Conservation (phyloP, 2,888 invertebrate species). For the Danaus chrysippus region DNA sequence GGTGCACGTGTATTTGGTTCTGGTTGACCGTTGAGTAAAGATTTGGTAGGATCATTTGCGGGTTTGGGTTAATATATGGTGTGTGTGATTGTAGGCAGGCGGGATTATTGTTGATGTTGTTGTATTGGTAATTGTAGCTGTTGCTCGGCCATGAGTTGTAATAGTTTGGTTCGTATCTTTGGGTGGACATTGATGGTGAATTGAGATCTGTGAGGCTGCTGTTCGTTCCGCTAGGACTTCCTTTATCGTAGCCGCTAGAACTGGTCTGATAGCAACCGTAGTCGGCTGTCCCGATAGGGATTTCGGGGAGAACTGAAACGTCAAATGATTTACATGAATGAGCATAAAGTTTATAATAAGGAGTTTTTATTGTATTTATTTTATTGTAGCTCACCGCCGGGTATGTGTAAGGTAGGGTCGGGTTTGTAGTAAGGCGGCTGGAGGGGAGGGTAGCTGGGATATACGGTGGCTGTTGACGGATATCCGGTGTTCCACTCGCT, state of each 20-base stretch:
- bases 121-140: constrained; percentile 85
- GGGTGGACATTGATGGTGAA: constrained; percentile 51
- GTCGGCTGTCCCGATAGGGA: constrained; percentile 67
- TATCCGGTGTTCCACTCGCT: constrained; percentile 82
- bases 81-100: constrained; percentile 77
- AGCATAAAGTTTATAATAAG: constrained; percentile 1
- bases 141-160: constrained; percentile 81
- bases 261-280: constrained; percentile 65
- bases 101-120: constrained; percentile 78
- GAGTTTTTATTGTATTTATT: too few species aligned
- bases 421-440: constrained; percentile 76
- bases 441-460: constrained; percentile 77
- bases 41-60: constrained; percentile 88
- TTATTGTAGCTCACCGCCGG: constrained; percentile 67
- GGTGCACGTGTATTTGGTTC: constrained; percentile 90
- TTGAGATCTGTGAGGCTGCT: constrained; percentile 71
- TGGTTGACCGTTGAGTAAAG: constrained; percentile 91
- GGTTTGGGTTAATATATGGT: constrained; percentile 79
- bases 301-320: constrained; percentile 78
- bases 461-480: constrained; percentile 69
- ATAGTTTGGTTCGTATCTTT: constrained; percentile 77
- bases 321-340: background rate
- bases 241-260: constrained; percentile 58
- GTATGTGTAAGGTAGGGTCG: constrained; percentile 80
- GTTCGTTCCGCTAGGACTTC: constrained; percentile 58